Evolutionary conservation across 2,113 vertebrate species (phyloP), one percentile per base, ranked within the genome.

Genomic region (Tonatia bakeri): DNA sequence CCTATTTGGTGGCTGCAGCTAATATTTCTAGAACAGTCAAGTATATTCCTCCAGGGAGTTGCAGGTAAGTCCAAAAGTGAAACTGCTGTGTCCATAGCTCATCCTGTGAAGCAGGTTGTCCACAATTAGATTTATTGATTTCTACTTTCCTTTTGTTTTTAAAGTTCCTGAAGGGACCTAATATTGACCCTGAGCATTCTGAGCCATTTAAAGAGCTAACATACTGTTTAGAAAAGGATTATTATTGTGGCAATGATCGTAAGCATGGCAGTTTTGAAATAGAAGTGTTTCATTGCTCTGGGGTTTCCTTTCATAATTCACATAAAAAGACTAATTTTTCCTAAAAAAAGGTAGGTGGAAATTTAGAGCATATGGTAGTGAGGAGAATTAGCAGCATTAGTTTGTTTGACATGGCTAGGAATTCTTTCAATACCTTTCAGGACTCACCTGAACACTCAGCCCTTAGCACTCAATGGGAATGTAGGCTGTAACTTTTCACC

Each of bases 121-220:
- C 36, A 87, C 50, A 43, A 52, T 72, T 86, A 96, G 47, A 75
- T 88, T 80, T 96, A 96, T 43, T 69, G 61, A 81, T 91, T 95
- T 94, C 70, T 83, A 61, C 28, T 97, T 95, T 88, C 36, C 5
- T 45, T 95, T 96, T 81, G 69, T 70, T 92, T 91, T 87, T 75
- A 90, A 89, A 96, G 69, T 72, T 95, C 50, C 12, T 67, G 47
- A 81, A 79, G 36, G 88, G 61, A 96, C 84, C 50, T 89, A 97
- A 92, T 92, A 84, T 92, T 94, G 73, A 50, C 69, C 64, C 86
- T 80, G 84, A 94, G 52, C 88, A 61, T 75, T 56, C 81, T 69
- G 69, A 94, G 75, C 40, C 95, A 97, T 96, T 90, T 96, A 65
- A 69, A 80, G 59, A 90, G 92, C 79, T 97, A 96, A 69, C 24